phyloP scores from a whole-genome alignment of 2,113 vertebrate genomes.

The Rhizomys pruinosus region DNA sequence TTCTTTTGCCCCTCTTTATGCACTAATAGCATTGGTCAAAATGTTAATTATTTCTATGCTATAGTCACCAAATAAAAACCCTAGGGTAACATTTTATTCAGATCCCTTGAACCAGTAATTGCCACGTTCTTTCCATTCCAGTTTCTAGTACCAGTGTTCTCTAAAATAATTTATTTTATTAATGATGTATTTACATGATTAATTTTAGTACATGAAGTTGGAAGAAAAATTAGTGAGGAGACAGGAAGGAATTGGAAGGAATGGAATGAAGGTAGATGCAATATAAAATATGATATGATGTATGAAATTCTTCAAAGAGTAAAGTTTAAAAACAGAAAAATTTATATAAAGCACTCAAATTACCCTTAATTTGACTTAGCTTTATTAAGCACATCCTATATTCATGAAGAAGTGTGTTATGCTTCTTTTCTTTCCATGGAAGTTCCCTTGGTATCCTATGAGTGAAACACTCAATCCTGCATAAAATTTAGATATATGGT shows the following conservation, averaged over 20 bases:
- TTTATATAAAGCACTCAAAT: background rate
- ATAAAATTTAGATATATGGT: background rate
- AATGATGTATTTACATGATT: background rate
- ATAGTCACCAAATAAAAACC: background rate
- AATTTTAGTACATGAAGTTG: background rate
- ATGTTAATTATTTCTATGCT: background rate
- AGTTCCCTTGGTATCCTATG: background rate
- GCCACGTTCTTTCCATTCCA: background rate
- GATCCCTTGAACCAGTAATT: background rate
- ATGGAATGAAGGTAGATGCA: background rate
- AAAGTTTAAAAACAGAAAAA: background rate
- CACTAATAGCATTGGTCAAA: background rate
- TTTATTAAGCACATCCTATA: background rate
- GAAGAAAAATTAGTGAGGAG: background rate
- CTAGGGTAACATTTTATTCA: background rate
- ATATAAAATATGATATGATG: background rate
- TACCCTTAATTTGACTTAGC: constrained; percentile 1
- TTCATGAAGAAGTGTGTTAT: background rate
- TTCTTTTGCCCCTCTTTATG: background rate
- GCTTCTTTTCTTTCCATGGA: background rate
- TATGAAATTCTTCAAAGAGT: background rate
- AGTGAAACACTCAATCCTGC: background rate
- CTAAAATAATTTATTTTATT: background rate
- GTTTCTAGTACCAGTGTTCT: background rate
- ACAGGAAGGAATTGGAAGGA: background rate